A percentile compares a stretch with the other conserved stretches of the same genome.
phyloP scores from a whole-genome alignment of 2,797 vertebrate genomes.

The Lagocephalus sceleratus region DNA sequence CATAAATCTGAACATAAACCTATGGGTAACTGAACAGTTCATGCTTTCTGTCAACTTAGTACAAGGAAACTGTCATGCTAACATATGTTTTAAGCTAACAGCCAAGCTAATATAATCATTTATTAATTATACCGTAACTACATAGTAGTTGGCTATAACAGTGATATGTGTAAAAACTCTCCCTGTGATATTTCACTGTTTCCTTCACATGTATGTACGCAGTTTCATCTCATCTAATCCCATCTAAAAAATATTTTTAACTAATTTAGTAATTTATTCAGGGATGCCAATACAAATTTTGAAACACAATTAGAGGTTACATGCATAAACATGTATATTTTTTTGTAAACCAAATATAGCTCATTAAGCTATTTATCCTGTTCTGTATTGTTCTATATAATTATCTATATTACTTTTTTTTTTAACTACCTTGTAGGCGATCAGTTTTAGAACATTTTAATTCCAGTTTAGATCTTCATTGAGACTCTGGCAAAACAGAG shows the following conservation, averaged over 20 bases:
- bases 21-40: constrained; percentile 57
- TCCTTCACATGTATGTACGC: constrained; percentile 6
- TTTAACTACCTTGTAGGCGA: too few species aligned
- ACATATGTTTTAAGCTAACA: constrained; percentile 51
- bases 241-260: not conserved
- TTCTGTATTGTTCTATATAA: too few species aligned
- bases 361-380: too few species aligned
- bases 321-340: too few species aligned
- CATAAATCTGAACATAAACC: constrained; percentile 63
- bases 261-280: constrained; percentile 46
- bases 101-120: constrained; percentile 51
- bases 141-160: constrained; percentile 78
- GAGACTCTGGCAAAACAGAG: too few species aligned
- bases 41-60: constrained; percentile 61
- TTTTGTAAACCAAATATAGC: too few species aligned
- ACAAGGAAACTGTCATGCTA: constrained; percentile 58
- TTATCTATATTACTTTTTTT: too few species aligned
- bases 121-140: constrained; percentile 77
- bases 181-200: too few species aligned
- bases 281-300: too few species aligned
- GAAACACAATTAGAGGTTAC: too few species aligned
- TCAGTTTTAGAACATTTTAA: too few species aligned
- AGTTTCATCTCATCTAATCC: not conserved
- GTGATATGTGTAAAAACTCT: constrained; percentile 70
- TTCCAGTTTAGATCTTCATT: too few species aligned